These are phyloP conservation scores for Zalophus californianus DNA, from an alignment of 2,797 vertebrate species.

Conservation along the genomic window DNA sequence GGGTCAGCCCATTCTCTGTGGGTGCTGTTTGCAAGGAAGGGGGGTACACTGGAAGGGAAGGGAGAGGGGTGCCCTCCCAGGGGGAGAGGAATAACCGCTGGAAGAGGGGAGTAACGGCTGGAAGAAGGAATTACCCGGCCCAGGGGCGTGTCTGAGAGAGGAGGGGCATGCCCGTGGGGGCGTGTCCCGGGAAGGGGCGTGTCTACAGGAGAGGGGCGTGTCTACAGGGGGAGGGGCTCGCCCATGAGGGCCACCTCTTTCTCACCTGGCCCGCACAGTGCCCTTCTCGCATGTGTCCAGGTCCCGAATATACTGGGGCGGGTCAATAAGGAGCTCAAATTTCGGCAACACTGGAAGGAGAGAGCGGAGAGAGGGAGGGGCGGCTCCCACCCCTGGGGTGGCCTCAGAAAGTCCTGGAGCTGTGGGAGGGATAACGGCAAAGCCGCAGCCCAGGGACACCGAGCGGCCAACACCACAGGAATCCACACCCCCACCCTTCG, in stretches of 20 bases:
- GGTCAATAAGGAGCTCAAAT: constrained; percentile 93
- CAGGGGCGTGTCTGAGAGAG: fast-evolving
- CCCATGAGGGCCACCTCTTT: not conserved
- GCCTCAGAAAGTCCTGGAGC: not conserved
- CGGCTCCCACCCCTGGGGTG: fast-evolving
- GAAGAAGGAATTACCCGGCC: not conserved
- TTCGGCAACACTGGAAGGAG: constrained; percentile 91
- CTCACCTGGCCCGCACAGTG: constrained; percentile 93
- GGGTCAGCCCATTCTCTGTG: fast-evolving
- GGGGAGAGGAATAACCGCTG: not conserved
- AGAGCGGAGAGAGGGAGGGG: not conserved
- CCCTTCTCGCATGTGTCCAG: constrained; percentile 92
- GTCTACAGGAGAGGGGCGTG: too few relatives aligned
- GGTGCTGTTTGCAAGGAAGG: fast-evolving
- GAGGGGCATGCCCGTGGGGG: not conserved
- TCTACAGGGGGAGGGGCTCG: not conserved
- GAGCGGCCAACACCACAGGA: fast-evolving
- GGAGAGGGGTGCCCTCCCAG: not conserved
- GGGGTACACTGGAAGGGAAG: not conserved
- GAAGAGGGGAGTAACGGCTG: not conserved
- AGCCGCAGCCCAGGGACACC: too few relatives aligned
- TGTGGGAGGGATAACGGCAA: not conserved
- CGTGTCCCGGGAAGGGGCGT: not conserved
- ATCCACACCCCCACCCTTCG: not conserved
- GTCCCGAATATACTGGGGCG: constrained; percentile 93